Evolutionary conservation across 2,797 vertebrate species (phyloP), one percentile per base, ranked within the genome.

Genomic region (Scarus forsteni): DNA sequence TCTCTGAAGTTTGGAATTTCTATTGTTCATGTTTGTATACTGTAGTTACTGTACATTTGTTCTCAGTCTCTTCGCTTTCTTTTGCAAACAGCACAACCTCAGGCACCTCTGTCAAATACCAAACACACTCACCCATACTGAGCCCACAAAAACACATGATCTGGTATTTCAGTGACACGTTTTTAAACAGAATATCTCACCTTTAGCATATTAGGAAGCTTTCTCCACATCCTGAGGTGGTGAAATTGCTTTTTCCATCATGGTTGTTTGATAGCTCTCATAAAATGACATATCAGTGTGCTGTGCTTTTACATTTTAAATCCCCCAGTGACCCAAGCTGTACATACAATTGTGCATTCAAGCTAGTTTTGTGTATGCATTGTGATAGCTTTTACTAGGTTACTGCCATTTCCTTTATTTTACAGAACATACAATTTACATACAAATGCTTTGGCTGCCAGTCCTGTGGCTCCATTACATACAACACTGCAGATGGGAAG

Each of bases 301-400:
- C 73, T 84, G 77, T 85, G 82, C 71, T 85, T n/a, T 58, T 67
- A 83, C 77, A 70, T 73, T 81, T 77, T 19, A 70, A 77, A 70
- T 36, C 80, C 39, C 73, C 18, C 70, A 53, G 80, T 90, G 79
- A 89, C 70, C 87, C 85, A 57, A 74, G 75, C 69, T 93, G 90
- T 92, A 93, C 82, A 93, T 89, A 87, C 44, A 71, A 54, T 73
- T 71, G 73, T 80, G 79, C 60, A 51, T 77, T 78, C 75, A 75
- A 60, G 70, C 83, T 80, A 81, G 84, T 81, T 90, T 83, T 83
- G 75, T 87, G 82, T 92, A 77, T 84, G 81, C 88, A 71, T 74
- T 69, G 85, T 91, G 84, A 83, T 88, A 85, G 78, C 63, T 80
- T 69, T 80, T 40, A 50, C 61, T 85, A 76, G 75, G 49, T 39